phyloP scores from a whole-genome alignment of 2,113 vertebrate species.

The Xenopus laevis region DNA sequence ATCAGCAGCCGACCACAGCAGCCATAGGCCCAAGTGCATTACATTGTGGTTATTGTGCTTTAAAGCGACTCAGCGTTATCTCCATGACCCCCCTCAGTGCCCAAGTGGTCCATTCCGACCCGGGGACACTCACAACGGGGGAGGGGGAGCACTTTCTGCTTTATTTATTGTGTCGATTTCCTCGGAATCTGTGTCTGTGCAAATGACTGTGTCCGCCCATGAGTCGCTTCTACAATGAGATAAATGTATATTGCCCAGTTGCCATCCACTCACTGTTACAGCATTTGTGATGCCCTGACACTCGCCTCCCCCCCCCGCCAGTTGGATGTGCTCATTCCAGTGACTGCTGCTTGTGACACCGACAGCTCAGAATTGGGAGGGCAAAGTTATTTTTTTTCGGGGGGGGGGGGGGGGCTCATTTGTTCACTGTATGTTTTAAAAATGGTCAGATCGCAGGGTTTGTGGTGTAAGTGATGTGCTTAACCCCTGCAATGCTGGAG shows the following conservation, averaged over 20 bases:
- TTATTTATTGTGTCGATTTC: not conserved
- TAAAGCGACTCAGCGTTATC: constrained; percentile 17
- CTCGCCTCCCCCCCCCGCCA: no score
- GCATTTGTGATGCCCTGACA: no score
- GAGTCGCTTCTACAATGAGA: not conserved
- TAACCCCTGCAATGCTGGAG: no score
- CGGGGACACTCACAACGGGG: not conserved
- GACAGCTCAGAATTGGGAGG: not conserved
- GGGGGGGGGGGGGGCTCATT: not conserved
- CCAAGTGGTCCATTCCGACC: not conserved
- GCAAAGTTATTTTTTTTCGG: no score
- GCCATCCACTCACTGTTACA: not conserved
- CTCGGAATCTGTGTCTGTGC: not conserved
- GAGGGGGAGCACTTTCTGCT: constrained; percentile 16
- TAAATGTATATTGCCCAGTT: no score
- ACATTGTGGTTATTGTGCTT: constrained; percentile 44
- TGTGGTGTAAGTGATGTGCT: not conserved
- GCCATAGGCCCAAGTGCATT: constrained; percentile 39
- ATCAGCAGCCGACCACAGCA: no score
- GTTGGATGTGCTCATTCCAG: no score
- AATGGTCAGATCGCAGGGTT: not conserved
- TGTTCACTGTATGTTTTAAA: constrained; percentile 14
- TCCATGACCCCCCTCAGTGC: no score
- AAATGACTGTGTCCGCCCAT: no score
- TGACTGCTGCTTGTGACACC: constrained; percentile 1